phyloP scores from a whole-genome alignment of 1,140 invertebrate genomes.

The roundworm (Caenorhabditis elegans) region DNA sequence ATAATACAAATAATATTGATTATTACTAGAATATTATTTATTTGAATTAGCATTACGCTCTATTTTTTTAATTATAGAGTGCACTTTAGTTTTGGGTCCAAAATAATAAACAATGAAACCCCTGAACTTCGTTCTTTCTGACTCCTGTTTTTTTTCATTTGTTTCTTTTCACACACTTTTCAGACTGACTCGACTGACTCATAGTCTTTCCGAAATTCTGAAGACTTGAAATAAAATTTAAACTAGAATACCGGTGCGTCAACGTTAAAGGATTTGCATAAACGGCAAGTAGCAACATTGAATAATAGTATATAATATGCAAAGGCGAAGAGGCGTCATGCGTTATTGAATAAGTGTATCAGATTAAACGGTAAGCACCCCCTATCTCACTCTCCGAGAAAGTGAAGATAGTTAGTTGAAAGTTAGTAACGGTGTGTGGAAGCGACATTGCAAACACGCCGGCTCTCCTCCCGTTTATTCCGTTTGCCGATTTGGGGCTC shows the following conservation, averaged over 20 bases:
- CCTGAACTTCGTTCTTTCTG: too few relatives aligned
- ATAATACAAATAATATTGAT: too few relatives aligned
- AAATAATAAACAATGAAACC: too few relatives aligned
- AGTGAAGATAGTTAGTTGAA: slow-evolving; percentile 22
- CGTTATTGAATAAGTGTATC: slow-evolving; percentile 32
- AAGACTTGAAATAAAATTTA: background rate
- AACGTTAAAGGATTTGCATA: slow-evolving; percentile 13
- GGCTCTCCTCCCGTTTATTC: background rate
- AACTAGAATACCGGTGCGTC: background rate
- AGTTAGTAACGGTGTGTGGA: slow-evolving; percentile 17
- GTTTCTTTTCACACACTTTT: too few relatives aligned
- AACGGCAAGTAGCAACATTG: slow-evolving; percentile 23
- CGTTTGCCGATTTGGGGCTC: background rate
- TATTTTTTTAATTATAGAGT: too few relatives aligned
- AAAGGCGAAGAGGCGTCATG: slow-evolving; percentile 25
- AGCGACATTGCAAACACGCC: slow-evolving; percentile 14
- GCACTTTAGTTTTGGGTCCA: too few relatives aligned
- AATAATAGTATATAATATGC: slow-evolving; percentile 33
- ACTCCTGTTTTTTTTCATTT: background rate
- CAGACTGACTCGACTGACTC: background rate
- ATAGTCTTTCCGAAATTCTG: background rate
- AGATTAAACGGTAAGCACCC: slow-evolving; percentile 27
- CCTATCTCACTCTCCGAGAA: background rate
- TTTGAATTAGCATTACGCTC: too few relatives aligned
- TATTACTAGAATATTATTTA: too few relatives aligned